Evolutionary conservation across 2,888 invertebrate species (phyloP).

Genomic region (Brenthis daphne): DNA sequence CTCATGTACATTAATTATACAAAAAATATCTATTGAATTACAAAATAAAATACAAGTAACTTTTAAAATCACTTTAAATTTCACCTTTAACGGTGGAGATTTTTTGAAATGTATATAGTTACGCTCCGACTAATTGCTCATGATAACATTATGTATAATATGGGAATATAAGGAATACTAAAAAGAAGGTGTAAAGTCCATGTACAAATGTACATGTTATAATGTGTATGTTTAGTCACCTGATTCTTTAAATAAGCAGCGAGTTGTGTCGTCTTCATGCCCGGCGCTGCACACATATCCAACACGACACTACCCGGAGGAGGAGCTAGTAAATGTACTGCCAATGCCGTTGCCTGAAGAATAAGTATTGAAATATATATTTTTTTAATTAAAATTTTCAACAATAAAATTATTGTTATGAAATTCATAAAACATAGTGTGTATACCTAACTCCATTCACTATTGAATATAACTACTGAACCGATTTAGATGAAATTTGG

Average conservation of each 20-base stretch:
- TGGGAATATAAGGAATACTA: background rate
- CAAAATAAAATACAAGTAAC: background rate
- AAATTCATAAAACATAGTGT: background rate
- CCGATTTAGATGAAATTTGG: too few species aligned
- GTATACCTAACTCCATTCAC: too few species aligned
- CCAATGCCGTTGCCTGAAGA: constrained; percentile 93
- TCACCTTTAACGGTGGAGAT: background rate
- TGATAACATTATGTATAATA: background rate
- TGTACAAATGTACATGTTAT: too few species aligned
- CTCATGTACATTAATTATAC: too few species aligned
- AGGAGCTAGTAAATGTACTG: constrained; percentile 90
- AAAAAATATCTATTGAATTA: too few species aligned
- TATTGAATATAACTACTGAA: too few species aligned
- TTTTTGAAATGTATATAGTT: too few species aligned
- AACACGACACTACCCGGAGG: constrained; percentile 87
- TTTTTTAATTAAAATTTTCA: too few species aligned
- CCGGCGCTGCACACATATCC: constrained; percentile 99
- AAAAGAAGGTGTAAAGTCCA: too few species aligned
- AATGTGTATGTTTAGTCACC: constrained; percentile 60
- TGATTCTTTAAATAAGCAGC: constrained; percentile 91
- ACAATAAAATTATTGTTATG: background rate
- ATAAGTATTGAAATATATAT: background rate
- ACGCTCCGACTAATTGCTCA: background rate
- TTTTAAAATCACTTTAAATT: background rate
- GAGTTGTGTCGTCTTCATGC: constrained; percentile 96